Evolutionary conservation across 2,888 invertebrate genomes (phyloP).

Genomic region (Drosophila mimetica): DNA sequence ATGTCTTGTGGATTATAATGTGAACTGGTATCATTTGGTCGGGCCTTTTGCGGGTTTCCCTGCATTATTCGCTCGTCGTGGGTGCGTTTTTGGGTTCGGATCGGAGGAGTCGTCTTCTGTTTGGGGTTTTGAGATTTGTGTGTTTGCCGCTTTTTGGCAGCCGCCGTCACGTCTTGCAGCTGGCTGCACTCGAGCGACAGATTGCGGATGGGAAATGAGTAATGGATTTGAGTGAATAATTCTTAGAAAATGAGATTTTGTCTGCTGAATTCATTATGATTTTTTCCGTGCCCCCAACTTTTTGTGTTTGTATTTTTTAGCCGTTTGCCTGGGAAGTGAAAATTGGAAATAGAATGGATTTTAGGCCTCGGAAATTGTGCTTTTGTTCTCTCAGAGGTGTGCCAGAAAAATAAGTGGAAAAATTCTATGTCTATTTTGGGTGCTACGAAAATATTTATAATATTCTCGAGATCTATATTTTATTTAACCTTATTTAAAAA

Average conservation of each 20-base stretch:
- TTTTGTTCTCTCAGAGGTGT: conserved; percentile 1
- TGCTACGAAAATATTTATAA: background rate
- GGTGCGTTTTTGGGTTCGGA: conserved; percentile 46
- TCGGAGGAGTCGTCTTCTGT: conserved; percentile 28
- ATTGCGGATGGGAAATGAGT: conserved; percentile 44
- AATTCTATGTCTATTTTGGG: background rate
- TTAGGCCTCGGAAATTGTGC: conserved; percentile 2
- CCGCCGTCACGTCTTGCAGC: conserved; percentile 61
- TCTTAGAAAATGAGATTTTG: conserved; percentile 49
- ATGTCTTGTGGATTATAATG: conserved; percentile 76
- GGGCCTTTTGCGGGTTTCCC: conserved; percentile 27
- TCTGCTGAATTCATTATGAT: conserved; percentile 37
- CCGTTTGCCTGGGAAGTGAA: conserved; percentile 30
- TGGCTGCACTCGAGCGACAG: conserved; percentile 37
- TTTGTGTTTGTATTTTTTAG: background rate
- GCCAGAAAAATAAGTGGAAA: background rate
- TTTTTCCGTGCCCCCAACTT: conserved; percentile 3
- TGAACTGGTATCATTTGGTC: conserved; percentile 59
- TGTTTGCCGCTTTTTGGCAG: conserved; percentile 68
- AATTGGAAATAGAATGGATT: conserved; percentile 23
- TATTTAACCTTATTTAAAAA: too few relatives aligned
- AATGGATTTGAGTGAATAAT: conserved; percentile 44
- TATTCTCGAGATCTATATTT: too few relatives aligned
- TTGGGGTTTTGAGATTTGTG: conserved; percentile 54
- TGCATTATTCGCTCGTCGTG: conserved; percentile 31